phyloP scores from a whole-genome alignment of 2,797 vertebrate species.

The Euphonia xanthogaster region DNA sequence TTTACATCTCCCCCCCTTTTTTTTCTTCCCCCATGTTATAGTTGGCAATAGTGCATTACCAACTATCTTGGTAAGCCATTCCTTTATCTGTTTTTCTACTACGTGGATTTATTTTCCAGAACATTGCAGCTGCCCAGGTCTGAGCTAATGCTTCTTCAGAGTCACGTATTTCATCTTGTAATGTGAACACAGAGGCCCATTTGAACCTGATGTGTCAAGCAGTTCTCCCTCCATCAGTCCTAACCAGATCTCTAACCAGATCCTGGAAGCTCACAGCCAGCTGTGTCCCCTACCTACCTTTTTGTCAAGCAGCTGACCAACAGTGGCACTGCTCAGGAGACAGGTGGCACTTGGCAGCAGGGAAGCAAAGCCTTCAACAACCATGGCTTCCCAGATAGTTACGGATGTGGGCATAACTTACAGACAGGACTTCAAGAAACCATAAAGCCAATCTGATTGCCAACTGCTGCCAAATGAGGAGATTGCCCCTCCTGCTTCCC shows the following conservation, averaged over 20 bases:
- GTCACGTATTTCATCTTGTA: not conserved
- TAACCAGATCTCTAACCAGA: not conserved
- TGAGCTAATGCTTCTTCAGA: not conserved
- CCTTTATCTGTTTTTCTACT: not conserved
- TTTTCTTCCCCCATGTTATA: not conserved
- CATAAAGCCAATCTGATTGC: not conserved
- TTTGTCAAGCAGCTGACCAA: not conserved
- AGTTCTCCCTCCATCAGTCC: not conserved
- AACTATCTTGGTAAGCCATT: not conserved
- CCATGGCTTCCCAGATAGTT: not conserved
- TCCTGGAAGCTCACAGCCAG: not conserved
- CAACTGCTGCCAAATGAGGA: not conserved
- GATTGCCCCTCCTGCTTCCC: not conserved
- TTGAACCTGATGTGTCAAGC: not conserved
- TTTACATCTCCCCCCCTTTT: accelerated
- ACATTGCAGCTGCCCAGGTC: not conserved
- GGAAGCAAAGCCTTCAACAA: not conserved
- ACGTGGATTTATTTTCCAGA: not conserved
- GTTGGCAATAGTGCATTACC: not conserved
- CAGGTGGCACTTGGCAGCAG: accelerated
- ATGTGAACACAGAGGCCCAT: not conserved
- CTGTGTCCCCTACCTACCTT: not conserved
- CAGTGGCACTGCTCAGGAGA: not conserved
- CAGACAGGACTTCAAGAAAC: not conserved
- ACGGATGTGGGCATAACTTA: not conserved